These are phyloP conservation scores for Drosophila sproati DNA, from an alignment of 1,140 invertebrate genomes.

Conservation along the genomic window DNA sequence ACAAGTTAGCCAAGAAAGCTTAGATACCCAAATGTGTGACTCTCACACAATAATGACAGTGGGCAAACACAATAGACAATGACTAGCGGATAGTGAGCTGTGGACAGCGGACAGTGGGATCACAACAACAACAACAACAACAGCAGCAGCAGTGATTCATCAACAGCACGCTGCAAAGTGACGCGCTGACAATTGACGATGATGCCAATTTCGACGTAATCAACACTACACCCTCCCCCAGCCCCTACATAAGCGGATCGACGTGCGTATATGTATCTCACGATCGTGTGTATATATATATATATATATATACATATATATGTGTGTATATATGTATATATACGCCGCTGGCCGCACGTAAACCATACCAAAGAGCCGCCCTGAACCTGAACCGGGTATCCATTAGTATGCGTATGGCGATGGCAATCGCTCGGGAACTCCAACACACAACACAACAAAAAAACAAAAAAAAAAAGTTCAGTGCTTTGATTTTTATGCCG, in stretches of 20 bases:
- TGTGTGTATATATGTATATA: too few relatives aligned
- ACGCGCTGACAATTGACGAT: slow-evolving; percentile 27
- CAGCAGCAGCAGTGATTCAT: not conserved
- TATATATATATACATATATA: too few relatives aligned
- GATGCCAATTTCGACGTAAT: slow-evolving; percentile 16
- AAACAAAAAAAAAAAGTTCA: not conserved
- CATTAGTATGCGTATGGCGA: slow-evolving; percentile 57
- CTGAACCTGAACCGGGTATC: slow-evolving; percentile 48
- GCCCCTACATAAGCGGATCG: not conserved
- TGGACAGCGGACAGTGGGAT: slow-evolving; percentile 6
- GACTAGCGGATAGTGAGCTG: not conserved
- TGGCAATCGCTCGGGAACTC: slow-evolving; percentile 43
- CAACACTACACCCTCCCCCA: not conserved
- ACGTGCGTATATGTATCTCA: not conserved
- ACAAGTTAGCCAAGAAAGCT: not conserved
- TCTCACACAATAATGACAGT: not conserved
- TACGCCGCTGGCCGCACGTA: slow-evolving; percentile 53
- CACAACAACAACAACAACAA: not conserved
- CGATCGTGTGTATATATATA: too few relatives aligned
- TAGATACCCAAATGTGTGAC: not conserved
- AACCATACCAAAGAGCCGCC: slow-evolving; percentile 44
- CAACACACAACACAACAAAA: slow-evolving; percentile 3
- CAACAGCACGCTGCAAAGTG: slow-evolving; percentile 5
- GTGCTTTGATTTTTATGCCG: slow-evolving; percentile 14
- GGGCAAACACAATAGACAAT: slow-evolving; percentile 14